These are phyloP conservation scores for Drosophila pegasa DNA, from an alignment of 2,888 invertebrate species.

Conservation along the genomic window DNA sequence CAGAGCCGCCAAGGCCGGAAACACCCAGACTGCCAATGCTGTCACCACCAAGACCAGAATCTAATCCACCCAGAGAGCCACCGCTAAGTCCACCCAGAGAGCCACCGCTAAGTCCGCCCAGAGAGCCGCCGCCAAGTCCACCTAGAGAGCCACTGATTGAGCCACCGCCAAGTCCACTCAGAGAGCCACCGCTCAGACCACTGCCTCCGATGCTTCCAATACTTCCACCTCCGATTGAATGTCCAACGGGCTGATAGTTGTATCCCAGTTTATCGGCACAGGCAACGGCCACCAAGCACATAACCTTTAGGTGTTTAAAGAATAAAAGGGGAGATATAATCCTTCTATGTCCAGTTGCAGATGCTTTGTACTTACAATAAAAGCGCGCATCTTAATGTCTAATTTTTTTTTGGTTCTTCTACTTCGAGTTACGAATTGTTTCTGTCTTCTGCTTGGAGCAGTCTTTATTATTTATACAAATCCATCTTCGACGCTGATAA, in stretches of 20 bases:
- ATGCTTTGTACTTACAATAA: slow-evolving; percentile 61
- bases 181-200: slow-evolving; percentile 11
- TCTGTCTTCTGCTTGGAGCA: slow-evolving; percentile 63
- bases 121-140: background rate
- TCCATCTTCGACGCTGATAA: slow-evolving; percentile 74
- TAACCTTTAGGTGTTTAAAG: slow-evolving; percentile 38
- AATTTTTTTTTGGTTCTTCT: slow-evolving; percentile 59
- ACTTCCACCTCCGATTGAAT: slow-evolving; percentile 51
- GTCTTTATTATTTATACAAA: slow-evolving; percentile 80
- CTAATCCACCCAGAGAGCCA: background rate
- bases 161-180: slow-evolving; percentile 10
- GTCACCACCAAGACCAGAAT: background rate
- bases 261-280: slow-evolving; percentile 78
- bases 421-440: slow-evolving; percentile 60
- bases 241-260: slow-evolving; percentile 77
- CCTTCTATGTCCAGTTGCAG: background rate
- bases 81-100: slow-evolving; percentile 4
- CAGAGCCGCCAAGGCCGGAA: slow-evolving; percentile 26
- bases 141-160: slow-evolving; percentile 1
- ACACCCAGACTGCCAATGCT: slow-evolving; percentile 24
- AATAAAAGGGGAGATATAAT: slow-evolving; percentile 14
- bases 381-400: slow-evolving; percentile 65
- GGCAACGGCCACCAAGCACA: slow-evolving; percentile 76
- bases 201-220: slow-evolving; percentile 17
- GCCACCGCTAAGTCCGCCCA: slow-evolving; percentile 16